Evolutionary conservation across 2,113 vertebrate genomes (phyloP), one percentile per base, ranked within the genome.

Genomic region (Callaeas wilsoni): DNA sequence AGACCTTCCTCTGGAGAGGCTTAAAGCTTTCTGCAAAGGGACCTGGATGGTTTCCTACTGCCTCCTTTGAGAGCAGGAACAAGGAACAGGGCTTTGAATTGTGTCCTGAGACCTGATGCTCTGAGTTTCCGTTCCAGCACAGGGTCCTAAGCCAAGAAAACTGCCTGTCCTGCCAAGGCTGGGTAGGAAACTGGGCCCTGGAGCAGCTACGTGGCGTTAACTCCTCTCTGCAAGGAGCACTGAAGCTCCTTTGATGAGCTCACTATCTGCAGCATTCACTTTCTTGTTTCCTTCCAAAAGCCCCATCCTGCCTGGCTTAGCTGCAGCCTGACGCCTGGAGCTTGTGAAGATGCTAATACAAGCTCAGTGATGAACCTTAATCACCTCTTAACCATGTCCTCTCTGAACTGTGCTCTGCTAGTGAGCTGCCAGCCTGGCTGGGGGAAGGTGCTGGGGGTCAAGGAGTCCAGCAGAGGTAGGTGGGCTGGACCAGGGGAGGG

Each of bases 91-190:
- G n/a, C 47, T 93, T 90, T 96, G 71, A 96, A 96, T 92, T 35
- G 33, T 55, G 76, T 77, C 93, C 89, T 89, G 80, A 94, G 91
- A 87, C 91, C 90, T 89, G 68, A 68, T 89, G 70, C 76, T 89
- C 86, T 1, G 13, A 35, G 71, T 84, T 96, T 95, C 96, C 60
- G 76, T 94, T 95, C 93, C 95, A 96, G 89, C 52, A 62, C 63
- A n/a, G 44, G 25, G 30, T 95, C 32, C 64, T 67, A 50, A 89
- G 95, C 95, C 95, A 95, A 96, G 80, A 92, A 90, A 81, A 90
- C 94, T 97, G 91, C 80, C 95, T 97, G 96, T 97, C 71, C 96
- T 97, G 96, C 95, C 90, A 96, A 92, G 71, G 33, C 79, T 0
- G 67, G 37, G 76, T 50, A 90, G 69, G 64, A 75, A 95, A 63